Evolutionary conservation across 2,797 vertebrate genomes (phyloP), one percentile per base, ranked within the genome.

Genomic region (Xiphorhynchus erythropygius): DNA sequence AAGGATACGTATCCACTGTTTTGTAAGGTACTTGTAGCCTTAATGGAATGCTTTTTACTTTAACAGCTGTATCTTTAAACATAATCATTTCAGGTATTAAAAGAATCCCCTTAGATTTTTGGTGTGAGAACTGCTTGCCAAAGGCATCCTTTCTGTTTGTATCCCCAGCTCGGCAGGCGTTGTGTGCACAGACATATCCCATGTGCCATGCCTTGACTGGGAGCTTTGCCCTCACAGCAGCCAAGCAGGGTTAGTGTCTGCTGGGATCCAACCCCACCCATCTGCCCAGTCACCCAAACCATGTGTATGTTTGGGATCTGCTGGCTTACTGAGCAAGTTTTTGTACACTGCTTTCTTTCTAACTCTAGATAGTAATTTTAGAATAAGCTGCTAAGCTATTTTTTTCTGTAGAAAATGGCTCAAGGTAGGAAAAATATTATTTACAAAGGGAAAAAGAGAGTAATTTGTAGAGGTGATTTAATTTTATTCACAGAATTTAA

Each of bases 401-500:
- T 63, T 63, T 57, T 44, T 8, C 24, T 28, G 13, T 57, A 59
- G n/a, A 33, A 52, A 71, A 80, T 59, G 7, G 8, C 33, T 73
- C 0, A 1, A n/a, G 8, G 25, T 64, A 33, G 33, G 14, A 69
- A 94, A 89, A 74, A 41, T 57, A 83, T 56, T 22, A 64, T 69
- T 65, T 87, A 22, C 23, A 24, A 77, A 49, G 52, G 23, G 10
- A 7, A 12, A 28, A 71, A 71, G 44, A 65, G 37, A 17, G 0
- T 30, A 53, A 32, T 67, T 65, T 65, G 3, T 41, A 46, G 73
- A 77, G 24, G 17, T 28, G 4, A 64, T 55, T 89, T 74, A 19
- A n/a, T 77, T 92, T 88, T 69, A 52, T 84, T 74, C 84, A 11
- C 44, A 70, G 19, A 81, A 70, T 46, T 75, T 47, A 80, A 55